Base-by-base conservation (phyloP, 2,888 invertebrate genomes). In the Tenthredo mesomela region DNA sequence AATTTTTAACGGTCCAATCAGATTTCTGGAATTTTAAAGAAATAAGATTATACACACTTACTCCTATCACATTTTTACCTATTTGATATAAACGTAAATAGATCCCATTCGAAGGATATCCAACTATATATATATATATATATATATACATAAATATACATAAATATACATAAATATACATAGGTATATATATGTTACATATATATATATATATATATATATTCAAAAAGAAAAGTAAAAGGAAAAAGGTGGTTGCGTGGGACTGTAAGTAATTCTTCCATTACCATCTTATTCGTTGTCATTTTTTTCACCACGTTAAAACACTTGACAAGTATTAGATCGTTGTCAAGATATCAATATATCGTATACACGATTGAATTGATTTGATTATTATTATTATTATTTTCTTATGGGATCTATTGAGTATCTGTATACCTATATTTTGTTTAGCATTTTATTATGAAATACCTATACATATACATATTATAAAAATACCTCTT, bases 1-100 rank as follows among this genome's bases (percentile, higher is more conserved):
- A 89, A 90, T 88, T 88, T 86, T 67, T 87, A 84, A 87, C 87
- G 89, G 88, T 89, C 88, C 70, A 29, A 70, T 70, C 70, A 70
- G 15, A 70, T 70, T 70, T 70, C 37, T 33, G 5, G 37, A 70
- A 70, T 33, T n/a, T 33, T 70, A n/a, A 21, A 70, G 18, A 70
- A 70, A 67, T 18, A 78, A 18, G 54, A 65, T 65, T 65, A 82
- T 43, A 82, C 10, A 37, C 43, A 75, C 21, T 21, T 25, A 43
- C 65, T 43, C 33, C 12, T 65, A 33, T 67, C 54, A 82, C 33
- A 70, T 67, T 67, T 67, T 67, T 86, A 85, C 71, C 85, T 85
- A 47, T 84, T 83, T 87, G 85, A 82, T 65, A 43, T 40, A 18
- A 61, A 80, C 85, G 82, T 58, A 87, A 71, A 12, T 86, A 85